Base-by-base conservation (phyloP, 92 coral and sea anemone genomes). In the Blastomussa wellsi region DNA sequence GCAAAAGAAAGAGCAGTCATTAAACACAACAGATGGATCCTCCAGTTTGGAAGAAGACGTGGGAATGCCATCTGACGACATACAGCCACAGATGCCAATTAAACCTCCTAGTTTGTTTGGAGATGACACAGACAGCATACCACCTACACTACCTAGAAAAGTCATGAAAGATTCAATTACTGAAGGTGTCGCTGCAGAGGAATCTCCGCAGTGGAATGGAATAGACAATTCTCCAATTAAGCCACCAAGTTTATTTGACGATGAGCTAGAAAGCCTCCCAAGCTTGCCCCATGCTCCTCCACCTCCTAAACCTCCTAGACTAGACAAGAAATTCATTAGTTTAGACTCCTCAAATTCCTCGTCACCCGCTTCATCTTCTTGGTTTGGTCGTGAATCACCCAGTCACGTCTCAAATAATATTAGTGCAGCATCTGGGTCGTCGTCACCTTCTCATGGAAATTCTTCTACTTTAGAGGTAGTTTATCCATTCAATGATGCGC, bases 221-320 rank as follows among this genome's bases (percentile, higher is more conserved):
- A 3, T 37, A 12, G 84, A 52, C 31, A 90, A 71, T 49, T 42
- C 60, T 7, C 59, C 92, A 60, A 60, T 91, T 44, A 80, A 92
- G 42, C 98, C 98, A 13, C 95, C 98, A 42, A 94, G 92, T 67
- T 77, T 94, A 51, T 94, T 94, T 86, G 92, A 88, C 71, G 94
- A 94, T 52, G 93, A 90, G 33, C 52, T 51, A 1, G 91, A 90
- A 49, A 90, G 93, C 62, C 88, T 90, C 42, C 81, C 88, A n/a
- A 82, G 93, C 26, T 70, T 84, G 78, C 89, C 92, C 0, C 89
- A 85, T 12, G 87, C 87, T 19, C 95, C 93, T 20, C 93, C 95
- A 17, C 92, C 97, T 47, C 95, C 93, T 47, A 75, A 75, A 28
- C 92, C 97, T 37, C 95, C 93, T 47, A 75, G 42, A 3, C 47